Percentiles rank a stretch among this genome's conserved stretches.
These are phyloP conservation scores for Scylla paramamosain DNA, from an alignment of 1,140 invertebrate genomes.

Conservation along the genomic window DNA sequence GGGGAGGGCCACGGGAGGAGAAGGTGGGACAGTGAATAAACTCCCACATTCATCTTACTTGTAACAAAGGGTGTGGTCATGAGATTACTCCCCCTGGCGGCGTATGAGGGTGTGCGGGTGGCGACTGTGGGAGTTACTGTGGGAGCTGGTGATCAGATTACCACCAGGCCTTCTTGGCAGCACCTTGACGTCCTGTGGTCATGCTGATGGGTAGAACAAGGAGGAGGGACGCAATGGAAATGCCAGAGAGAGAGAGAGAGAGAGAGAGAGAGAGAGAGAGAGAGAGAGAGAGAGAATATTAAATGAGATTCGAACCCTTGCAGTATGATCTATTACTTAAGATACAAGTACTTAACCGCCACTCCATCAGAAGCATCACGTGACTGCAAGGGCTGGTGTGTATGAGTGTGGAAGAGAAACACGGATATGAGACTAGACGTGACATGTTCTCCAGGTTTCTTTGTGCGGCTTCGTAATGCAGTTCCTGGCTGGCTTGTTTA, in stretches of 20 bases:
- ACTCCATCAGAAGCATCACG: no score
- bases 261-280: neutral
- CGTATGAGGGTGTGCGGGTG: neutral
- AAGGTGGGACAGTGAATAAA: conserved; percentile 8
- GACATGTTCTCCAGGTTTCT: no score
- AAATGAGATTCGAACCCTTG: no score
- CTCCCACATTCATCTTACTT: conserved; percentile 14
- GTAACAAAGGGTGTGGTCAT: neutral
- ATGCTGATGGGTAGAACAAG: neutral
- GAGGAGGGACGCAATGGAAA: neutral
- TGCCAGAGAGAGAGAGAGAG: neutral
- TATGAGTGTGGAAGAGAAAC: neutral
- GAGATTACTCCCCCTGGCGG: neutral
- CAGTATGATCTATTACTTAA: no score
- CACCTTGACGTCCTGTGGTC: neutral
- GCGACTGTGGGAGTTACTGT: neutral
- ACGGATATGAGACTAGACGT: neutral
- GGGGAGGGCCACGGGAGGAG: neutral
- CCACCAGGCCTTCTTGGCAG: neutral
- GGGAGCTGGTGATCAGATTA: neutral
- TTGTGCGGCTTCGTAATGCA: no score
- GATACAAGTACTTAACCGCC: no score
- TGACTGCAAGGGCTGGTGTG: neutral
- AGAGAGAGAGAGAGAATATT: neutral
- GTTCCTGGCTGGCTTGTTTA: no score